Evolutionary conservation across 1,140 invertebrate species (phyloP), one percentile per base, ranked within the genome.

Genomic region (Ips nitidus): DNA sequence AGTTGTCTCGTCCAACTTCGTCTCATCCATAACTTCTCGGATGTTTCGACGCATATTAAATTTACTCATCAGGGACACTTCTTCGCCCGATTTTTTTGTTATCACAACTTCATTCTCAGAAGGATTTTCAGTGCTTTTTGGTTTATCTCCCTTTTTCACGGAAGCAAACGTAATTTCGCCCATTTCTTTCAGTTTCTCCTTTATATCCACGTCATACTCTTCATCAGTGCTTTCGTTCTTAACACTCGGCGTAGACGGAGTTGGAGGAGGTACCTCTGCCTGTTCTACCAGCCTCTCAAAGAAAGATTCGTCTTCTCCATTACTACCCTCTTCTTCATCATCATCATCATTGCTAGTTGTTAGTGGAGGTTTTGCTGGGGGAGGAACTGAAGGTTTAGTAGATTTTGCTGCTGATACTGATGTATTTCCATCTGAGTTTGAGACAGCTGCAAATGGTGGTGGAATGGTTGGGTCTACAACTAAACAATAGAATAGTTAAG

Each of bases 11-110:
- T 98, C 95, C 55, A 98, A 80, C 76, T 97, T 92, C 61, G 91
- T 92, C 75, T 97, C 94, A 77, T 93, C 90, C 86, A 97, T 92
- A 1, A 98, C 95, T 81, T 97, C 94, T 50, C 94, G 86, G 73
- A 94, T 95, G 75, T 94, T 95, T 65, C 91, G 84, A 36, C 93
- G 83, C 74, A 94, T 85, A 78, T 91, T 80, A 62, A 86, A 82
- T 80, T 86, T 87, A 72, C 82, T 73, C 69, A 73, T 74, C 41
- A 70, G 63, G 61, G 76, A 62, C 60, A 65, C 69, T 67, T 74
- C 76, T 66, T 77, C 74, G 37, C 75, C 79, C 57, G 72, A 55
- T 69, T 81, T 78, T 36, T 78, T 73, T 8, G 74, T 79, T 37
- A 79, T 78, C 6, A 76, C 73, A 60, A 77, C 77, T 70, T 80